Evolutionary conservation across 2,888 invertebrate species (phyloP).

Genomic region (Brachyptera putata): DNA sequence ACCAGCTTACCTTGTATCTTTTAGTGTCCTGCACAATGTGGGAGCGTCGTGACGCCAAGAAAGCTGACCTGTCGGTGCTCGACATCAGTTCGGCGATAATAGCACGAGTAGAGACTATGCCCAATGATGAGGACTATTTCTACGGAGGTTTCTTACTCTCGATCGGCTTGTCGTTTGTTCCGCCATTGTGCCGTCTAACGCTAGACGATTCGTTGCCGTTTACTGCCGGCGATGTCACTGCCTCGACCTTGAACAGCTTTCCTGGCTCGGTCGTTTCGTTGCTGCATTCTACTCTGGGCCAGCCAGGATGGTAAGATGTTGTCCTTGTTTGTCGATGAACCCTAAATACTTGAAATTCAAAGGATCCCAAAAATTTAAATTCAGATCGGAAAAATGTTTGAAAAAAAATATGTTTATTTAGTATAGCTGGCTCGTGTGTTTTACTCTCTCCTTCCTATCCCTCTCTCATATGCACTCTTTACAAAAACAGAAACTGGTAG

Average conservation of each 20-base stretch:
- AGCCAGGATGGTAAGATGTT: conserved; percentile 31
- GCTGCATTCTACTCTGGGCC: conserved; percentile 29
- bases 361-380: too few species aligned
- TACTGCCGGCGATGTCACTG: conserved; percentile 1
- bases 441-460: too few species aligned
- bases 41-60: conserved; percentile 85
- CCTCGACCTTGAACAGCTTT: conserved; percentile 13
- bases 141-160: conserved; percentile 60
- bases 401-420: too few species aligned
- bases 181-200: conserved; percentile 52
- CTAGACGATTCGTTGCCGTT: not conserved
- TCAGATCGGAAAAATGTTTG: too few species aligned
- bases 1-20: too few species aligned
- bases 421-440: too few species aligned
- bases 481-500: too few species aligned
- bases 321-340: too few species aligned
- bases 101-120: conserved; percentile 79
- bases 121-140: conserved; percentile 75
- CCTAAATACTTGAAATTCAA: too few species aligned
- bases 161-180: conserved; percentile 57
- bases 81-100: conserved; percentile 95
- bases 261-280: conserved; percentile 24
- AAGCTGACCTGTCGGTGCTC: conserved; percentile 87
- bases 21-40: conserved; percentile 93
- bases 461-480: too few species aligned